A percentile compares a stretch with the other conserved stretches of the same genome.
phyloP scores from a whole-genome alignment of 2,888 invertebrate genomes.

The Rhimphoctona megacephalus region DNA sequence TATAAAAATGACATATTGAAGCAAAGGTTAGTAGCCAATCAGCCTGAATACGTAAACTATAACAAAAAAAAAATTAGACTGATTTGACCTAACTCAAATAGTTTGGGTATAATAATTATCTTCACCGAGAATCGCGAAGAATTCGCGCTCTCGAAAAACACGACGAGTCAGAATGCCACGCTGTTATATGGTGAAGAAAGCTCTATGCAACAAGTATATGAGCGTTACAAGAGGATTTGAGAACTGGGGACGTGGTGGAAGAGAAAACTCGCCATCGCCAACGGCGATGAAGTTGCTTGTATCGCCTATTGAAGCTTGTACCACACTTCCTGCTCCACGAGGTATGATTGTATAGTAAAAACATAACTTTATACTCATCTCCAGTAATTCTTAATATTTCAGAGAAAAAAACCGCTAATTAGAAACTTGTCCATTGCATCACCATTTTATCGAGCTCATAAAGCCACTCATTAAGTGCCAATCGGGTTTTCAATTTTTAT shows the following conservation, averaged over 20 bases:
- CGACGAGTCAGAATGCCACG: constrained; percentile 88
- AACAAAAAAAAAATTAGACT: neutral
- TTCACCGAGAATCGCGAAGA: constrained; percentile 36
- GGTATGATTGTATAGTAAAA: constrained; percentile 71
- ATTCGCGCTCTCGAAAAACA: constrained; percentile 49
- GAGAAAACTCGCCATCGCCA: constrained; percentile 77
- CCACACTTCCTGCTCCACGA: constrained; percentile 75
- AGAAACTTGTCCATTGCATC: neutral
- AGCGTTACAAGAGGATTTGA: constrained; percentile 83
- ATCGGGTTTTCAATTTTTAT: too few species aligned
- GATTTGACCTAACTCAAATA: neutral
- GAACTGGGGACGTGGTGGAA: constrained; percentile 80
- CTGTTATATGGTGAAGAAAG: constrained; percentile 91
- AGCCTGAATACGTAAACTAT: neutral
- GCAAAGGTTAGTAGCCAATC: neutral
- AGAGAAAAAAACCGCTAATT: neutral
- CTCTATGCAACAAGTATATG: constrained; percentile 86
- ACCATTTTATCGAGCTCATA: neutral
- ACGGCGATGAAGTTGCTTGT: constrained; percentile 72
- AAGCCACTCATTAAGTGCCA: neutral
- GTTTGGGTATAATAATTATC: neutral
- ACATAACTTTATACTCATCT: neutral
- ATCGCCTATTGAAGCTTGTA: constrained; percentile 75
- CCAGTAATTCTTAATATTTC: neutral
- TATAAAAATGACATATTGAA: constrained; percentile 49